Evolutionary conservation across 2,113 vertebrate species (phyloP).

Genomic region (Thoracochromis brauschi): DNA sequence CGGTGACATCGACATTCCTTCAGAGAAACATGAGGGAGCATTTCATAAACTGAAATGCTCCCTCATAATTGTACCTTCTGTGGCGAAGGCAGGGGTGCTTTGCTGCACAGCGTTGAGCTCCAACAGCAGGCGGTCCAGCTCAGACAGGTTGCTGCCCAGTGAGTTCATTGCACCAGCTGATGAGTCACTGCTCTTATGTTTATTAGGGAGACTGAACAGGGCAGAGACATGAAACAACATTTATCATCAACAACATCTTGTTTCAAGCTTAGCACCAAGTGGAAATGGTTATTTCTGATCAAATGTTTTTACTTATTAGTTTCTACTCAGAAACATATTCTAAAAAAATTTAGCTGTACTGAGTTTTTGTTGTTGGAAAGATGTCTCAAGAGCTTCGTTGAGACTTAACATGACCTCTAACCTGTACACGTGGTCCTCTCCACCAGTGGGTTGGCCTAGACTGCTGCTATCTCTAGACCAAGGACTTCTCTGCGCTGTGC

Average conservation of each 20-base stretch:
- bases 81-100: constrained; percentile 67
- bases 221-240: background rate
- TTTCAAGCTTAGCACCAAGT: background rate
- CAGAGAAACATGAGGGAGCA: background rate
- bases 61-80: constrained; percentile 68
- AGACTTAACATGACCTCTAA: background rate
- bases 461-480: constrained; percentile 69
- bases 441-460: constrained; percentile 62
- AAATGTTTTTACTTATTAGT: background rate
- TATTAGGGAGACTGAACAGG: constrained; percentile 83
- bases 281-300: background rate
- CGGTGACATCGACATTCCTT: background rate
- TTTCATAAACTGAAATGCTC: background rate
- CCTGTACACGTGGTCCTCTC: constrained; percentile 96
- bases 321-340: background rate
- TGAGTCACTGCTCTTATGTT: constrained; percentile 83
- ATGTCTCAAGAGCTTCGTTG: background rate
- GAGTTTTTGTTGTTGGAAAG: background rate
- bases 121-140: constrained; percentile 87
- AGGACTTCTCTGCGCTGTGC: constrained; percentile 69
- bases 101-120: constrained; percentile 90
- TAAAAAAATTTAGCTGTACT: background rate
- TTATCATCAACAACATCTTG: background rate
- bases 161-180: constrained; percentile 80
- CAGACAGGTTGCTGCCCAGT: constrained; percentile 88